Conservation (phyloP, 2,888 invertebrate species). For the Polylopha cassiicola region DNA sequence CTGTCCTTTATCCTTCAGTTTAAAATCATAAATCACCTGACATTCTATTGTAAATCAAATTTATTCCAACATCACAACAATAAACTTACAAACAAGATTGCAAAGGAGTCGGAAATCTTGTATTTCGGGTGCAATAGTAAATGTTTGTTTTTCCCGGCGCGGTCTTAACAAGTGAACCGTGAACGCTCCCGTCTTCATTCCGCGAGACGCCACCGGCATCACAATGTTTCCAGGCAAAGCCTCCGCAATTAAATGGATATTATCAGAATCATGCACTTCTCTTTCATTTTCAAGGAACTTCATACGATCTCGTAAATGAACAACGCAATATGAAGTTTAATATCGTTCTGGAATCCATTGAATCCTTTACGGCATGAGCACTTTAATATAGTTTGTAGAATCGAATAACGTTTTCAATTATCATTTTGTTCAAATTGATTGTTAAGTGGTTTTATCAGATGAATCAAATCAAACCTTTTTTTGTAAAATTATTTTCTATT, state of each 20-base stretch:
- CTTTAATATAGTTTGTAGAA: no score
- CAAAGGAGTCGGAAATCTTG: slow-evolving; percentile 22
- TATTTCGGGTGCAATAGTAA: slow-evolving; percentile 63
- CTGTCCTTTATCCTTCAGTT: no score
- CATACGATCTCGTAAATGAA: no score
- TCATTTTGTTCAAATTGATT: no score
- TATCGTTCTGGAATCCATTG: neutral
- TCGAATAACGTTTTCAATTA: no score
- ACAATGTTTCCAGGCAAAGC: slow-evolving; percentile 48
- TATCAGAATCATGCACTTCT: slow-evolving; percentile 54
- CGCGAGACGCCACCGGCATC: slow-evolving; percentile 45
- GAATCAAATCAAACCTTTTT: no score
- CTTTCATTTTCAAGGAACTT: slow-evolving; percentile 11
- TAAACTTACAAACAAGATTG: neutral
- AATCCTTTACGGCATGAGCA: no score
- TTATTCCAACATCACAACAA: neutral
- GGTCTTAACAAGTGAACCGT: slow-evolving; percentile 61
- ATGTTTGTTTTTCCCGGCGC: slow-evolving; percentile 62
- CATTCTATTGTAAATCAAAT: neutral
- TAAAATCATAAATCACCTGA: no score
- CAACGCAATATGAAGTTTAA: no score
- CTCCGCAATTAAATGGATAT: slow-evolving; percentile 65
- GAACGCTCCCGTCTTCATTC: slow-evolving; percentile 45
- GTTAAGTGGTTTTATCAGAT: no score
- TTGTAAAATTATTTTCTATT: no score